Percentiles rank a stretch among this genome's conserved stretches.
phyloP scores from a whole-genome alignment of 2,113 vertebrate genomes.

The Trichomycterus rosablanca region DNA sequence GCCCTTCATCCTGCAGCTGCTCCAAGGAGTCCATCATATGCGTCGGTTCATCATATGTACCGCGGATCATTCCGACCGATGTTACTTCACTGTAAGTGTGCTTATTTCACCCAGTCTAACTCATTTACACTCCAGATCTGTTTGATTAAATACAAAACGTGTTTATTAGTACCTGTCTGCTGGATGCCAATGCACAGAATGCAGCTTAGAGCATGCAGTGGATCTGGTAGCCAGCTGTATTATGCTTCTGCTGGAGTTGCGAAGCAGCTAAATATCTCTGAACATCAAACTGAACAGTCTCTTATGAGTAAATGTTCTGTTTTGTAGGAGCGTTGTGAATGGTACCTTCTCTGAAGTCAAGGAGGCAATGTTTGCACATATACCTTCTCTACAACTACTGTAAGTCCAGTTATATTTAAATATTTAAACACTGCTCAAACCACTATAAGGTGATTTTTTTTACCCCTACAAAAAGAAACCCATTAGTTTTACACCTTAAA shows the following conservation, averaged over 20 bases:
- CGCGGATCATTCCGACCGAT: constrained; percentile 76
- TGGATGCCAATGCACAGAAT: background rate
- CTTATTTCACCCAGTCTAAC: background rate
- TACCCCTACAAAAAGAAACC: too few relatives aligned
- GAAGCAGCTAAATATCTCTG: too few relatives aligned
- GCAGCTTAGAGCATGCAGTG: background rate
- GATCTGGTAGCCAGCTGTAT: too few relatives aligned
- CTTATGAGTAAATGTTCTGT: too few relatives aligned
- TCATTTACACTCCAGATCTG: background rate
- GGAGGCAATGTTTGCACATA: constrained; percentile 92
- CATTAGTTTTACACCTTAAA: too few relatives aligned
- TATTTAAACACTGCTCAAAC: too few relatives aligned
- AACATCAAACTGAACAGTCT: too few relatives aligned
- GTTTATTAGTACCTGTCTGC: background rate
- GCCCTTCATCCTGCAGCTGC: constrained; percentile 86
- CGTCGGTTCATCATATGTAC: constrained; percentile 82
- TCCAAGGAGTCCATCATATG: constrained; percentile 91
- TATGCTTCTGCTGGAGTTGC: too few relatives aligned
- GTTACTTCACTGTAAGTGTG: constrained; percentile 87
- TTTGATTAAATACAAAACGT: background rate
- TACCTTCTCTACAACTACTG: constrained; percentile 91
- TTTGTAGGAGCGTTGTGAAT: constrained; percentile 87
- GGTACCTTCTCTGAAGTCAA: constrained; percentile 90
- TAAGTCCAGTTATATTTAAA: constrained; percentile 63
- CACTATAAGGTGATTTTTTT: too few relatives aligned